Evolutionary conservation across 2,113 vertebrate species (phyloP).

Genomic region (Eublepharis macularius): DNA sequence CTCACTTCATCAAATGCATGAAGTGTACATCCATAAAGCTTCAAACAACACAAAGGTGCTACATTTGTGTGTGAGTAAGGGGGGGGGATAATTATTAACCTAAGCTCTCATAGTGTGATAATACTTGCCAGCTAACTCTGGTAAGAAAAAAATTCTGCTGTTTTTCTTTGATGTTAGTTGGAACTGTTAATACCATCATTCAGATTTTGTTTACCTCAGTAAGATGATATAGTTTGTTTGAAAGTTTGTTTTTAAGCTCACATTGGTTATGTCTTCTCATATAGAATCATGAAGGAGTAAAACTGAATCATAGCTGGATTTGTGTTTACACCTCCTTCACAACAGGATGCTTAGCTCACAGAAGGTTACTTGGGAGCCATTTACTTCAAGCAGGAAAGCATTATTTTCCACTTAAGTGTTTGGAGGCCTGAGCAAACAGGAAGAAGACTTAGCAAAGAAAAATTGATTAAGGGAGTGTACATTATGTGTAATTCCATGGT

Average conservation of each 20-base stretch:
- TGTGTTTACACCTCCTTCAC: constrained; percentile 45
- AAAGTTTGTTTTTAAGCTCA: fast-evolving
- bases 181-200: background rate
- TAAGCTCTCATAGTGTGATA: background rate
- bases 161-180: background rate
- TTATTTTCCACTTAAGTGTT: constrained; percentile 40
- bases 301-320: fast-evolving
- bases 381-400: constrained; percentile 44
- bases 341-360: constrained; percentile 42
- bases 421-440: constrained; percentile 45
- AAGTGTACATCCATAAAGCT: too few relatives aligned
- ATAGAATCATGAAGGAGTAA: background rate
- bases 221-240: background rate
- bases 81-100: background rate
- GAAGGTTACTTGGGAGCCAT: constrained; percentile 15
- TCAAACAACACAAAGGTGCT: too few relatives aligned
- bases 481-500: background rate
- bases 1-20: too few relatives aligned
- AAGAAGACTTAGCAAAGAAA: background rate
- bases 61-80: too few relatives aligned
- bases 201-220: background rate
- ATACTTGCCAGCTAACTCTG: fast-evolving
- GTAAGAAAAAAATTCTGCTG: background rate
- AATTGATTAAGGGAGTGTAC: fast-evolving
- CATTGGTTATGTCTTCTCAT: background rate